Conservation (phyloP, 2,888 invertebrate genomes). For the Zaprionus obscuricornis region DNA sequence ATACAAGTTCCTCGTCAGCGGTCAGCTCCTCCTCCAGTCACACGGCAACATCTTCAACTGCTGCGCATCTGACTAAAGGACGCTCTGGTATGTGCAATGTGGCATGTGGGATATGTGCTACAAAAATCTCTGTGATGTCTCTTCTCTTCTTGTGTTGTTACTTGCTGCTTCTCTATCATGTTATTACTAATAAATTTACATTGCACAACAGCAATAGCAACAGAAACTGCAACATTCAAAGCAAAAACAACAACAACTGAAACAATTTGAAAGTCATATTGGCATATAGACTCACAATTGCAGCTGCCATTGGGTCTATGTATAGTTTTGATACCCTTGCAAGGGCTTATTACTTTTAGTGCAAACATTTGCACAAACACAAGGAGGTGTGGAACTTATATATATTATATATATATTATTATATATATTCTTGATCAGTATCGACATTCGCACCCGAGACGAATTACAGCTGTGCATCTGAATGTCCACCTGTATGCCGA, state of each 20-base stretch:
- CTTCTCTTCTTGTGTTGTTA: conserved; percentile 16
- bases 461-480: too few species aligned
- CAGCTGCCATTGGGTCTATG: too few species aligned
- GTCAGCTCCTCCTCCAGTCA: conserved; percentile 49
- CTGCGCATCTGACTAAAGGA: conserved; percentile 73
- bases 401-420: too few species aligned
- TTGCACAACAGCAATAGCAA: conserved; percentile 42
- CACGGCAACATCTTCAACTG: conserved; percentile 67
- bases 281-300: too few species aligned
- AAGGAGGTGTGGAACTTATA: too few species aligned
- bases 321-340: too few species aligned
- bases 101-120: too few species aligned
- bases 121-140: conserved; percentile 18
- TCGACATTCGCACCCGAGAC: too few species aligned
- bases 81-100: conserved; percentile 60
- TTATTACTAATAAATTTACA: conserved; percentile 58
- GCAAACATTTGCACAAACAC: too few species aligned
- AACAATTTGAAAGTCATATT: conserved; percentile 53
- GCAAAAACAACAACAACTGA: conserved; percentile 4
- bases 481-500: too few species aligned
- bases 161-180: conserved; percentile 32
- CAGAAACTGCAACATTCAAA: conserved; percentile 9
- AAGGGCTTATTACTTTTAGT: too few species aligned
- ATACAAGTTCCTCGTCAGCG: conserved; percentile 53
- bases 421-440: too few species aligned